Base-by-base conservation (phyloP, 2,888 invertebrate species). In the Galeruca laticollis region DNA sequence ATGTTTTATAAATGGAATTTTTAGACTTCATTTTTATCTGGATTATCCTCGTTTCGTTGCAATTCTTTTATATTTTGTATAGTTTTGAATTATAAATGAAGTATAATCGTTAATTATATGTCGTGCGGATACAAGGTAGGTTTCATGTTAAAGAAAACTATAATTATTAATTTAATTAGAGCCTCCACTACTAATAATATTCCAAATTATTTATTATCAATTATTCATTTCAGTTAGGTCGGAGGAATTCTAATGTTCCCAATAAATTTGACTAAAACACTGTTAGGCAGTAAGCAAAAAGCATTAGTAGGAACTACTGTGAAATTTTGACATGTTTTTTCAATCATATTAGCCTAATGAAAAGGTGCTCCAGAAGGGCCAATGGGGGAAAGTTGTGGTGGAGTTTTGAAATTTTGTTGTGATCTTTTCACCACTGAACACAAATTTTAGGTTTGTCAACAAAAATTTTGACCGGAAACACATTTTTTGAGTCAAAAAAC, bases 71-170 rank as follows among this genome's bases (percentile, higher is more conserved):
- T 1, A n/a, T n/a, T 40, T 0, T 1, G 6, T 13, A n/a, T 0
- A 40, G 13, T 40, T 40, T n/a, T 40, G 5, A 40, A 40, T 40
- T 1, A 40, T 40, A 5, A n/a, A 40, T 5, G 40, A 40, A 40
- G 40, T n/a, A n/a, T 40, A 40, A 40, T 40, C 13, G 40, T n/a
- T 40, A 40, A 40, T 40, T 40, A 40, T n/a, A 40, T n/a, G n/a
- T n/a, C n/a, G 13, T 5, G n/a, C 11, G n/a, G 3, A 40, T 11
- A 40, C 3, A 11, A 2, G n/a, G 40, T 40, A 40, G 40, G n/a
- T 40, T 40, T 40, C 40, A 40, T n/a, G 6, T n/a, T 40, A n/a
- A n/a, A 1, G 6, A 40, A 3, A n/a, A 40, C 40, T 13, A 40
- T 40, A 40, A n/a, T 40, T 40, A 40, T 40, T n/a, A 13, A 5